phyloP scores from a whole-genome alignment of 2,888 invertebrate genomes.

The Athalia cordata region DNA sequence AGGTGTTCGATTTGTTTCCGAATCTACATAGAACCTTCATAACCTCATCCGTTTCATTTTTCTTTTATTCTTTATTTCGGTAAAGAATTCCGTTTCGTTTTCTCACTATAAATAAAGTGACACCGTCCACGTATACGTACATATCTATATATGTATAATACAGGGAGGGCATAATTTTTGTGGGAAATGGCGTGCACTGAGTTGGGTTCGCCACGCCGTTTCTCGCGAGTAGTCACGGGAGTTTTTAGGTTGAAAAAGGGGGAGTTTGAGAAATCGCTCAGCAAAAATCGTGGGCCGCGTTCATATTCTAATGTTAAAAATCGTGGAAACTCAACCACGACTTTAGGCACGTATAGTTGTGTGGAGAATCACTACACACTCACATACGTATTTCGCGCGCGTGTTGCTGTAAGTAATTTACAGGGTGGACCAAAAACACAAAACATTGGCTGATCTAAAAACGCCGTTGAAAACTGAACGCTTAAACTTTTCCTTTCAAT shows the following conservation, averaged over 20 bases:
- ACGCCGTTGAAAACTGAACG: too few species aligned
- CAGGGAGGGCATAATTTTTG: constrained; percentile 56
- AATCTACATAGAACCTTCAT: neutral
- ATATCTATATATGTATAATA: too few species aligned
- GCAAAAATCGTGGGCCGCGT: constrained; percentile 56
- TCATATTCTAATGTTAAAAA: constrained; percentile 46
- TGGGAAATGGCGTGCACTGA: constrained; percentile 57
- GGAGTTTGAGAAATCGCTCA: constrained; percentile 52
- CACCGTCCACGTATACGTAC: neutral
- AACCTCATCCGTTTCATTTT: neutral
- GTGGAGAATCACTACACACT: neutral
- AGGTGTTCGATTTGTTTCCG: neutral
- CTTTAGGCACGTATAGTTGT: constrained; percentile 11
- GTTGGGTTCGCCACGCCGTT: constrained; percentile 32
- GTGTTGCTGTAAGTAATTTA: neutral
- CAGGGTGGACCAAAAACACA: neutral
- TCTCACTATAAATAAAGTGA: constrained; percentile 38
- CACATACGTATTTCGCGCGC: neutral
- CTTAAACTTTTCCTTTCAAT: too few species aligned
- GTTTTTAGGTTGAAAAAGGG: too few species aligned
- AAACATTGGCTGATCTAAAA: too few species aligned
- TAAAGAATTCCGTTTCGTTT: neutral
- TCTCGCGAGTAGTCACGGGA: too few species aligned
- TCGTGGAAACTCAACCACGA: constrained; percentile 17
- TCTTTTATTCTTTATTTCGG: neutral